Evolutionary conservation across 1,140 invertebrate genomes (phyloP).

Genomic region (Pomacea maculata): DNA sequence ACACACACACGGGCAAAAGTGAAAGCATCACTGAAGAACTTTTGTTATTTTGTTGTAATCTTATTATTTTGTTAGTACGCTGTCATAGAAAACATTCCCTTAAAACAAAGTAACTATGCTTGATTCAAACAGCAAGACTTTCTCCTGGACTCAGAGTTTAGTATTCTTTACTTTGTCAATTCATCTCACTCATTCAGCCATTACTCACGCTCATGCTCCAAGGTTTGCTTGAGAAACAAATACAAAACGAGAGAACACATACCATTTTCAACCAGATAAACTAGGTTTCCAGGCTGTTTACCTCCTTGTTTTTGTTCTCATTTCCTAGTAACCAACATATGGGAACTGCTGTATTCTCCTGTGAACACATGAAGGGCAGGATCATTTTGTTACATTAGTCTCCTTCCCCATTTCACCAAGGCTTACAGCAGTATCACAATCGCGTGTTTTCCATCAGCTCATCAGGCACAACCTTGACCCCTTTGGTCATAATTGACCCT

Average conservation of each 20-base stretch:
- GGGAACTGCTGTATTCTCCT: too few species aligned
- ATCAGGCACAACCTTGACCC: slow-evolving; percentile 17
- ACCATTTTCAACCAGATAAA: too few species aligned
- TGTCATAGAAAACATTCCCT: not conserved
- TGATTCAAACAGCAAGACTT: not conserved
- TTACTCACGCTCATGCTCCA: not conserved
- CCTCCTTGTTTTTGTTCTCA: too few species aligned
- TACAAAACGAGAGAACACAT: too few species aligned
- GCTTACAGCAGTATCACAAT: slow-evolving; percentile 22
- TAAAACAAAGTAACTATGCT: not conserved
- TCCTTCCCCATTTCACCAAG: too few species aligned
- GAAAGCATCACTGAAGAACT: slow-evolving; percentile 16
- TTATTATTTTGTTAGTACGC: not conserved
- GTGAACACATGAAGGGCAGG: too few species aligned
- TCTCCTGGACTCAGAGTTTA: not conserved
- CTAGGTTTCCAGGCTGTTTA: too few species aligned
- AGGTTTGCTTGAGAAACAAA: too few species aligned
- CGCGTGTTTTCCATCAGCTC: slow-evolving; percentile 48
- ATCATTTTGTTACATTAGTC: too few species aligned
- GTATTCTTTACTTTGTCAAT: not conserved
- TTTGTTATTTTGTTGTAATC: not conserved
- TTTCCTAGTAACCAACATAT: too few species aligned
- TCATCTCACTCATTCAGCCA: not conserved
- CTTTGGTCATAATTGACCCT: slow-evolving; percentile 22
- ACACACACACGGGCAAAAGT: slow-evolving; percentile 3